Percentiles rank a stretch among this genome's conserved stretches.
These are phyloP conservation scores for Noctilio leporinus DNA, from an alignment of 2,113 vertebrate species.

Conservation along the genomic window DNA sequence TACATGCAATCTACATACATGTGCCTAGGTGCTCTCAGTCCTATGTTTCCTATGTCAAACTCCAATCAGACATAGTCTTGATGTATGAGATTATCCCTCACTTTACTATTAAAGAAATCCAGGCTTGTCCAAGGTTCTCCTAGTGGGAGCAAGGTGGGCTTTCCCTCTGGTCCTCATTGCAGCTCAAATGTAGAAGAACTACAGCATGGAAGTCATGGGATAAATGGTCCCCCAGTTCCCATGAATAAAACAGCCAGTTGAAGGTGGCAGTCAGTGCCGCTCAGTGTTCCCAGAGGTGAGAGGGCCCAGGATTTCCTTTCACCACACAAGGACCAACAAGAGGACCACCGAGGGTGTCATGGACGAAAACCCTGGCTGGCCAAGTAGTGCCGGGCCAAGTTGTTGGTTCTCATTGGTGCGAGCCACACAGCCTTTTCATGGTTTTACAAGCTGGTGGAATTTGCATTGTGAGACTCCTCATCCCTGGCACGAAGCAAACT, in stretches of 20 bases:
- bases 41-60: neutral
- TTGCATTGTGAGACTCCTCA: neutral
- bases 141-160: neutral
- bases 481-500: slow-evolving; percentile 16
- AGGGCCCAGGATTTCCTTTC: neutral
- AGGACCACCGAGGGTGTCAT: neutral
- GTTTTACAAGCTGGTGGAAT: slow-evolving; percentile 46
- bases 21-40: neutral
- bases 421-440: neutral
- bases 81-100: neutral
- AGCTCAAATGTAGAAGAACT: neutral
- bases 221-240: neutral
- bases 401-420: neutral
- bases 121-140: neutral
- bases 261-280: neutral
- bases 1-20: neutral
- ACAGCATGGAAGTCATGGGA: neutral
- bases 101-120: neutral
- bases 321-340: neutral
- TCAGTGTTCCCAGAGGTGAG: neutral
- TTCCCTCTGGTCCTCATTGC: neutral
- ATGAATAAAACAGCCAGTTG: neutral
- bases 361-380: neutral
- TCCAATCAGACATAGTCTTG: neutral
- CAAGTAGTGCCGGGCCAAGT: neutral